Evolutionary conservation across 2,888 invertebrate species (phyloP), one percentile per base, ranked within the genome.

Genomic region (Perdita meconis): DNA sequence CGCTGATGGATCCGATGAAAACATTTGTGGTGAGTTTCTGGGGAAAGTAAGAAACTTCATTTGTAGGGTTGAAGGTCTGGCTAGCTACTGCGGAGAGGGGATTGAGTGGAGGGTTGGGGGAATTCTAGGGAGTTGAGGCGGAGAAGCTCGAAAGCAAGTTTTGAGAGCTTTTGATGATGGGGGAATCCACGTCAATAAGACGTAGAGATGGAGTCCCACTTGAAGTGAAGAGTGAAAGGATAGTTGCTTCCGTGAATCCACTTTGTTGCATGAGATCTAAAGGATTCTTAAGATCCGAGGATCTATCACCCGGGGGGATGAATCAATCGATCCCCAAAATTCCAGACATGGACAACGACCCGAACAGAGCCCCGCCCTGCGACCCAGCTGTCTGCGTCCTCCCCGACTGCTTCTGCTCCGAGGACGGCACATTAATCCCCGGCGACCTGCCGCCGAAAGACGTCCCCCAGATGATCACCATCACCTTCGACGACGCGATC

Each of bases 341-440:
- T 93, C 12, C 93, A 97, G 97, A 97, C 93, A 97, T 97, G 93
- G 97, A 97, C 93, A 97, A 97, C 92, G 98, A 98, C 93, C 98
- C 98, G 16, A 98, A 98, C 93, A 94, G 97, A 84, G 98, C 98
- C 0, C 97, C 97, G 64, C 96, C 97, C 19, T 98, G 98, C 92
- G 97, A 98, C 91, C 95, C 96, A 0, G 93, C 95, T 10, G 97
- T 97, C 77, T 98, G 98, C 91, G 95, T 96, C 36, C 94, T 98
- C 80, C 98, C 98, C 42, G 98, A 98, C 92, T 98, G 98, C 92
- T 98, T 97, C 96, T 98, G 98, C 91, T 97, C 97, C 10, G 97
- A 97, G 92, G 97, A 97, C 90, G 97, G 97, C 81, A 97, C 97
- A 42, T 94, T 95, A 51, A 96, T 97, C 86, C 97, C 97, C 78